Percentiles rank a stretch among this genome's conserved stretches.
Conservation (phyloP, 2,797 vertebrate species). For the Rhyacichthys aspro region DNA sequence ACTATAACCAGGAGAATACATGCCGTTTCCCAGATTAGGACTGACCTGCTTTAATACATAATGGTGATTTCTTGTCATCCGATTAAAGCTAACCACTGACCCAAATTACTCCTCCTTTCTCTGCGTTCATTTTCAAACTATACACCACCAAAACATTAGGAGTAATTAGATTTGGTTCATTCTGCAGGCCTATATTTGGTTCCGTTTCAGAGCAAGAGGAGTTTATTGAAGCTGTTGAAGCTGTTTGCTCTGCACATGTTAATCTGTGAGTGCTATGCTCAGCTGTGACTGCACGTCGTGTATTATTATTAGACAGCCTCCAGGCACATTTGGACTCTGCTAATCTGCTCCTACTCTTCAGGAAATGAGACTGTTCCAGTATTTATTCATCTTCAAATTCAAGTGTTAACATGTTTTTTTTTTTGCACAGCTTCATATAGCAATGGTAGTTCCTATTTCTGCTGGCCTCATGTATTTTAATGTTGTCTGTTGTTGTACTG, state of each 20-base stretch:
- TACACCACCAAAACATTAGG: constrained; percentile 22
- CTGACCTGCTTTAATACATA: constrained; percentile 76
- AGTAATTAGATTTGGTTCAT: constrained; percentile 42
- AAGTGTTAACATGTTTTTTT: too few relatives aligned
- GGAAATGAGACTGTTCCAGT: not conserved
- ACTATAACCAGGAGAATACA: constrained; percentile 63
- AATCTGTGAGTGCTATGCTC: constrained; percentile 16
- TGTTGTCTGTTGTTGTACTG: too few relatives aligned
- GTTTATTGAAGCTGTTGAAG: constrained; percentile 5
- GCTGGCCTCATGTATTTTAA: too few relatives aligned
- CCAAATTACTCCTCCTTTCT: constrained; percentile 54
- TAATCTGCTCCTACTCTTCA: constrained; percentile 4
- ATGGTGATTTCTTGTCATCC: constrained; percentile 71
- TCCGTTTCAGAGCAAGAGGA: constrained; percentile 19
- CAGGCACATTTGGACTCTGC: constrained; percentile 5
- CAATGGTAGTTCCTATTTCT: too few relatives aligned
- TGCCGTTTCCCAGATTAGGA: constrained; percentile 72
- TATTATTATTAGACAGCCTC: constrained; percentile 8
- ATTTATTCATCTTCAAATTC: not conserved
- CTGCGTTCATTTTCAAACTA: constrained; percentile 36
- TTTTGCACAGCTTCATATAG: too few relatives aligned
- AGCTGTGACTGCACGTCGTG: constrained; percentile 22
- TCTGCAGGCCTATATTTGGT: constrained; percentile 29
- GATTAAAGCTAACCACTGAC: constrained; percentile 69
- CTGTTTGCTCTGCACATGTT: constrained; percentile 16